Percentiles rank a stretch among this genome's conserved stretches.
Evolutionary conservation across 2,888 invertebrate species (phyloP).

Genomic region (Acanthoscelides obtectus): DNA sequence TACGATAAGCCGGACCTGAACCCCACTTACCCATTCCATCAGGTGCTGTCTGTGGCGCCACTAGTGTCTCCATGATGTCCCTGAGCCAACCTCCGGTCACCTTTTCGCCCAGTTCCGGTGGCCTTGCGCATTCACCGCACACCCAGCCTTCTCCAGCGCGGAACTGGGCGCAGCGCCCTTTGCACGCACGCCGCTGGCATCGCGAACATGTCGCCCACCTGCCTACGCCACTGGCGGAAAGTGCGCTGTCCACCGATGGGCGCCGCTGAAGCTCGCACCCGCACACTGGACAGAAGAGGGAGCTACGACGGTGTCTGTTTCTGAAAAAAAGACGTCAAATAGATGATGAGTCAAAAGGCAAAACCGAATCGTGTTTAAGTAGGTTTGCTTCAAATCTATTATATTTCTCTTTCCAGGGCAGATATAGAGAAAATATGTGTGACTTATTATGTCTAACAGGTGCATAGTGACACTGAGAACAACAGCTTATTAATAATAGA

Average conservation of each 20-base stretch:
- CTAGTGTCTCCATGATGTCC: constrained; percentile 35
- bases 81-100: constrained; percentile 35
- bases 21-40: neutral
- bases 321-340: neutral
- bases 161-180: constrained; percentile 34
- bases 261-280: neutral
- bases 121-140: constrained; percentile 37
- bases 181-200: constrained; percentile 40
- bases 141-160: constrained; percentile 33
- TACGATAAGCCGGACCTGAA: neutral
- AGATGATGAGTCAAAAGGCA: no score
- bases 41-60: neutral
- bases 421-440: no score
- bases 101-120: constrained; percentile 24
- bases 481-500: no score
- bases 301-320: neutral
- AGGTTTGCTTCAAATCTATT: no score
- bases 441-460: no score
- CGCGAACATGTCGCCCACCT: constrained; percentile 37
- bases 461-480: no score
- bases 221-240: constrained; percentile 16
- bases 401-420: no score
- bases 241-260: neutral
- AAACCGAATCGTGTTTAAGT: no score
- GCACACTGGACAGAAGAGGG: neutral